A percentile compares a stretch with the other conserved stretches of the same genome.
These are phyloP conservation scores for Catocala fraxini DNA, from an alignment of 2,888 invertebrate genomes.

Conservation along the genomic window DNA sequence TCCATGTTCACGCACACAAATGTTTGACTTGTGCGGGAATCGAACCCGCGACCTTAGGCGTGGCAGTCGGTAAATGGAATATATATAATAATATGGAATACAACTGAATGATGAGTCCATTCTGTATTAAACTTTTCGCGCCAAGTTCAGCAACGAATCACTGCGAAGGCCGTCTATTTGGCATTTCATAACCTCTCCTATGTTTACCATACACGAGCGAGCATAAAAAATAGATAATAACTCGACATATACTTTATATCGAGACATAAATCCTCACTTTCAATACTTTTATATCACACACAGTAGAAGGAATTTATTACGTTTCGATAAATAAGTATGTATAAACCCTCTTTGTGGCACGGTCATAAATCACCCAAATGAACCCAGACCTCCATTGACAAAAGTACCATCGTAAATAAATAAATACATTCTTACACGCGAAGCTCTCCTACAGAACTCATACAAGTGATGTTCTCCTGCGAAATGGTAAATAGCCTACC, in stretches of 20 bases:
- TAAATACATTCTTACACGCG: slow-evolving; percentile 70
- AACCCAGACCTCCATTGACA: slow-evolving; percentile 74
- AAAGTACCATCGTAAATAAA: slow-evolving; percentile 79
- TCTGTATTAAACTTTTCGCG: too few species aligned
- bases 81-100: too few species aligned
- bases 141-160: neutral
- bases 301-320: slow-evolving; percentile 75
- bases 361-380: slow-evolving; percentile 79
- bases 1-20: too few species aligned
- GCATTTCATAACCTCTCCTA: slow-evolving; percentile 12
- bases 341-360: slow-evolving; percentile 75
- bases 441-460: slow-evolving; percentile 58
- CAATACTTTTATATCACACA: slow-evolving; percentile 59
- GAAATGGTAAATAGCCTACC: slow-evolving; percentile 61
- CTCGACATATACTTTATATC: slow-evolving; percentile 36
- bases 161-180: neutral
- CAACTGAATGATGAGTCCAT: too few species aligned
- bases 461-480: slow-evolving; percentile 62
- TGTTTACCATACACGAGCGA: slow-evolving; percentile 1
- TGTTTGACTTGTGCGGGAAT: too few species aligned
- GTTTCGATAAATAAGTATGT: slow-evolving; percentile 73
- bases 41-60: too few species aligned
- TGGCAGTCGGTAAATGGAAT: too few species aligned
- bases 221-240: slow-evolving; percentile 11
- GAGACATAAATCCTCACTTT: slow-evolving; percentile 56